A percentile compares a stretch with the other conserved stretches of the same genome.
Evolutionary conservation across 2,888 invertebrate species (phyloP).

Genomic region (Dasypolia templi): DNA sequence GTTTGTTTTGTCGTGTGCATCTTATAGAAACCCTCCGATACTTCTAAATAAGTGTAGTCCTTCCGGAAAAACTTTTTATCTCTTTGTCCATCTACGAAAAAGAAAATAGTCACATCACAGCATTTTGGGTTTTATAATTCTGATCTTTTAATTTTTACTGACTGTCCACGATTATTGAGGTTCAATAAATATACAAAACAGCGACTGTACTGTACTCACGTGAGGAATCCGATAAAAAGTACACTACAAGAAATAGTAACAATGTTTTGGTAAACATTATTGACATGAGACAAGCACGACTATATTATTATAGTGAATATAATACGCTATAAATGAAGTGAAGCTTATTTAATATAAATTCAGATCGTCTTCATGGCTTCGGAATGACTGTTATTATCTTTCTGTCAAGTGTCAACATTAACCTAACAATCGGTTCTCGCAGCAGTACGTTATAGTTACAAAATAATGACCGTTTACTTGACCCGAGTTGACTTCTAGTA

Average conservation of each 20-base stretch:
- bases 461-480: slow-evolving; percentile 11
- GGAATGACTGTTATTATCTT: slow-evolving; percentile 4
- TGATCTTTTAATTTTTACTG: neutral
- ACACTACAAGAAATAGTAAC: slow-evolving; percentile 36
- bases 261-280: slow-evolving; percentile 42
- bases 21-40: slow-evolving; percentile 29
- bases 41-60: slow-evolving; percentile 67
- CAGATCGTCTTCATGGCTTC: neutral
- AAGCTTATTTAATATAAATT: slow-evolving; percentile 1
- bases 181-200: neutral
- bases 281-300: slow-evolving; percentile 3
- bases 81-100: slow-evolving; percentile 40
- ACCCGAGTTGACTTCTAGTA: slow-evolving; percentile 8
- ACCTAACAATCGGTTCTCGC: neutral
- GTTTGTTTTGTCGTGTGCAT: slow-evolving; percentile 7
- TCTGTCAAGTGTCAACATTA: neutral
- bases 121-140: neutral
- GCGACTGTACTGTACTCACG: slow-evolving; percentile 42
- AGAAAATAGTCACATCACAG: neutral
- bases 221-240: slow-evolving; percentile 15
- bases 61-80: slow-evolving; percentile 62
- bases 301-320: neutral
- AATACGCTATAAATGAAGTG: neutral
- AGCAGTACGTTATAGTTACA: slow-evolving; percentile 6
- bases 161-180: neutral